These are phyloP conservation scores for Apostichopus japonicus DNA, from an alignment of 35 echinoderm and acorn worm genomes.

Conservation along the genomic window DNA sequence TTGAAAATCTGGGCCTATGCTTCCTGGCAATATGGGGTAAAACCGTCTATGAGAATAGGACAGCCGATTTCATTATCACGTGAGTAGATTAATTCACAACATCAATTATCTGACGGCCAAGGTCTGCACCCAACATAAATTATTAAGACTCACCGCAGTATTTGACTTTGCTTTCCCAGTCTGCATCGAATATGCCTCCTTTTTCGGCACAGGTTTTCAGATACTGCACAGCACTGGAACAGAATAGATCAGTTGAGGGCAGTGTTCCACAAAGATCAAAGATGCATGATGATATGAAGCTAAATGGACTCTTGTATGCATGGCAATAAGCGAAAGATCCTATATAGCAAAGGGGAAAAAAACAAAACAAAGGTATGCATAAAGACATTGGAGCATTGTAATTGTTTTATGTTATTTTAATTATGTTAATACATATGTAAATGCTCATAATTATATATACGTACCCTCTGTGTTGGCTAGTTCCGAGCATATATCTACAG, in stretches of 20 bases:
- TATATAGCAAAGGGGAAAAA: neutral
- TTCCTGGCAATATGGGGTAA: no score
- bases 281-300: constrained; percentile 36
- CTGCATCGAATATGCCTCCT: constrained; percentile 49
- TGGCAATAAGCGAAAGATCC: constrained; percentile 54
- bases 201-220: constrained; percentile 60
- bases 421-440: neutral
- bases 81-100: no score
- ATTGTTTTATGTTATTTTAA: no score
- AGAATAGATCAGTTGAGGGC: constrained; percentile 62
- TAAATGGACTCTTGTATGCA: constrained; percentile 3
- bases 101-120: no score
- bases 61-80: no score
- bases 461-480: neutral
- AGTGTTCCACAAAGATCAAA: constrained; percentile 82
- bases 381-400: no score
- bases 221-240: constrained; percentile 66
- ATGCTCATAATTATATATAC: neutral
- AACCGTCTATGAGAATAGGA: no score
- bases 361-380: neutral
- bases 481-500: constrained; percentile 20
- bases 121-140: no score
- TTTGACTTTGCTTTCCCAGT: constrained; percentile 38
- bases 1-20: no score
- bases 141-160: constrained; percentile 31